These are phyloP conservation scores for Drosophila quadrilineata DNA, from an alignment of 1,140 invertebrate species.

Conservation along the genomic window DNA sequence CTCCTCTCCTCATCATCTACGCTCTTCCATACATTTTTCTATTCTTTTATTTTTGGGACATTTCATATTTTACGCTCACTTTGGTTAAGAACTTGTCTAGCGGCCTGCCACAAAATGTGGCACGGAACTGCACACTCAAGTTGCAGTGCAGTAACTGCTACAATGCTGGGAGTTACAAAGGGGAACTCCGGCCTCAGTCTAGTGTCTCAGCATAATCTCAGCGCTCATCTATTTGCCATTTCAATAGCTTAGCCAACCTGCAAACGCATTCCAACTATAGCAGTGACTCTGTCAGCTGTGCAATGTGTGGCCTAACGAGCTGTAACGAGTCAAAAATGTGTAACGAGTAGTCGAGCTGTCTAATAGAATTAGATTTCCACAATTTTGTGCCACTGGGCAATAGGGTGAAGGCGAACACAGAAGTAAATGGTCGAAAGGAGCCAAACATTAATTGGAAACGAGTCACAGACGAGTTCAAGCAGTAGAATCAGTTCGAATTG, in stretches of 20 bases:
- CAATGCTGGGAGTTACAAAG: not conserved
- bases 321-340: not conserved
- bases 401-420: too few relatives aligned
- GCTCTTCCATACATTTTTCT: not conserved
- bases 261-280: too few relatives aligned
- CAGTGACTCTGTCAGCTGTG: slow-evolving; percentile 1
- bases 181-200: not conserved
- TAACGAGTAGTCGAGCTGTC: too few relatives aligned
- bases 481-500: too few relatives aligned
- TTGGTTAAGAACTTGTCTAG: slow-evolving; percentile 14
- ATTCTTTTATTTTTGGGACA: slow-evolving; percentile 7
- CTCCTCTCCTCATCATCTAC: not conserved
- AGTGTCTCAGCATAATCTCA: slow-evolving; percentile 18
- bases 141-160: not conserved
- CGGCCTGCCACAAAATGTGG: not conserved
- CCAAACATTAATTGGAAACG: too few relatives aligned
- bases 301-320: slow-evolving; percentile 1
- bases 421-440: too few relatives aligned
- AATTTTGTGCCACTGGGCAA: too few relatives aligned
- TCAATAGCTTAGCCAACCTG: too few relatives aligned
- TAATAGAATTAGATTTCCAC: too few relatives aligned
- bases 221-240: slow-evolving; percentile 32
- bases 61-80: slow-evolving; percentile 54
- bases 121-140: not conserved
- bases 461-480: too few relatives aligned